A percentile compares a stretch with the other conserved stretches of the same genome.
These are phyloP conservation scores for Cyphomyrus plagiostoma DNA, from an alignment of 2,113 vertebrate species.

Conservation along the genomic window DNA sequence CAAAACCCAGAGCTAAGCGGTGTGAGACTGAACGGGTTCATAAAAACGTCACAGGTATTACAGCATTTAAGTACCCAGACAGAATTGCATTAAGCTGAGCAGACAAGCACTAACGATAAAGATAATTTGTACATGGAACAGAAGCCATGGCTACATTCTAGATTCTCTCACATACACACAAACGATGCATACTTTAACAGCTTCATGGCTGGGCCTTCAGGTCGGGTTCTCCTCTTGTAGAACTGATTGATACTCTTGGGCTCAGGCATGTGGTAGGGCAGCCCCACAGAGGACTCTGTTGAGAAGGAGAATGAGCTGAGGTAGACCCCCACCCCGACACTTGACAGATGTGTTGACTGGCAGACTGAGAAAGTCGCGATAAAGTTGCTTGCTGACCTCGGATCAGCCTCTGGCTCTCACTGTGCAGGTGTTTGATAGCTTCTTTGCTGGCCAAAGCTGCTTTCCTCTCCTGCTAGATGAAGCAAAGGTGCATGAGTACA, in stretches of 20 bases:
- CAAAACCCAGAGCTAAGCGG: background rate
- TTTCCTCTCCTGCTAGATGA: slow-evolving; percentile 76
- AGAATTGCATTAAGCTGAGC: background rate
- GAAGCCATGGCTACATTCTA: background rate
- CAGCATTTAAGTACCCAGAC: background rate
- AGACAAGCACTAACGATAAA: background rate
- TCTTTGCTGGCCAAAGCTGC: slow-evolving; percentile 85
- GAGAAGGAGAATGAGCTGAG: background rate
- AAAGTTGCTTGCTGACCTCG: slow-evolving; percentile 68
- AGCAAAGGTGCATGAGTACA: background rate
- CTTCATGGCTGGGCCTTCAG: slow-evolving; percentile 72
- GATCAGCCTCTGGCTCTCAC: slow-evolving; percentile 85
- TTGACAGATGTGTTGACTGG: background rate
- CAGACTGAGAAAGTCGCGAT: no score
- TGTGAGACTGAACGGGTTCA: background rate
- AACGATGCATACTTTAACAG: slow-evolving; percentile 76
- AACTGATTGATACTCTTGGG: slow-evolving; percentile 85
- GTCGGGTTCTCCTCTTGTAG: slow-evolving; percentile 72
- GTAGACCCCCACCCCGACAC: background rate
- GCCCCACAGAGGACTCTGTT: slow-evolving; percentile 75
- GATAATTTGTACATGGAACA: background rate
- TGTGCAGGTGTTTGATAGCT: slow-evolving; percentile 85
- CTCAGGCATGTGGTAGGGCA: slow-evolving; percentile 88
- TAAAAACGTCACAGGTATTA: background rate
- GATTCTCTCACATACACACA: background rate